These are phyloP conservation scores for Eupithecia insigniata DNA, from an alignment of 2,888 invertebrate genomes.

Conservation along the genomic window DNA sequence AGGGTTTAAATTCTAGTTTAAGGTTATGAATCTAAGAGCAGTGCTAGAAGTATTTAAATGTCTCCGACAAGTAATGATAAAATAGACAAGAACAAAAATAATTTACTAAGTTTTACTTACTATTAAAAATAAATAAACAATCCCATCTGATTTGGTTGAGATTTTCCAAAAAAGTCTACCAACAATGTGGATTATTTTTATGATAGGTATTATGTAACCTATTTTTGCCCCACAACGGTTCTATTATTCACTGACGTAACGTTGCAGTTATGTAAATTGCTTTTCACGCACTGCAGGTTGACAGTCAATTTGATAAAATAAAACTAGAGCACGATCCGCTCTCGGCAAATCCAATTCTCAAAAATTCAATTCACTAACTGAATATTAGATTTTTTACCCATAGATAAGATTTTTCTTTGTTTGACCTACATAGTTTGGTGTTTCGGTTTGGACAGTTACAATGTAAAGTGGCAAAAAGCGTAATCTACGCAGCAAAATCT, in stretches of 20 bases:
- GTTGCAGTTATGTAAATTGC: constrained; percentile 32
- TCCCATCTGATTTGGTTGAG: background rate
- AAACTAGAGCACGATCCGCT: constrained; percentile 21
- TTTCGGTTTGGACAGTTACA: background rate
- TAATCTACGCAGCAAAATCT: background rate
- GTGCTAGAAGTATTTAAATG: background rate
- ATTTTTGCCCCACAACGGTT: constrained; percentile 4
- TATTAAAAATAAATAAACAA: too few relatives aligned
- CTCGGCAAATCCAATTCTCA: constrained; percentile 23
- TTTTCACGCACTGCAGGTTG: constrained; percentile 34
- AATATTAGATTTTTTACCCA: constrained; percentile 6
- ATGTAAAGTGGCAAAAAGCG: background rate
- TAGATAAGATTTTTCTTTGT: constrained; percentile 13
- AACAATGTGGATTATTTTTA: background rate
- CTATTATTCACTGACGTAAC: constrained; percentile 16
- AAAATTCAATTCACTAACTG: constrained; percentile 19
- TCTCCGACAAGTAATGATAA: too few relatives aligned
- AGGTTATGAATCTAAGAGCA: background rate
- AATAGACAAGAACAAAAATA: background rate
- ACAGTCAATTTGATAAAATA: constrained; percentile 31
- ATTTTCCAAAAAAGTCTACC: background rate
- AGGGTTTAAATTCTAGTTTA: background rate
- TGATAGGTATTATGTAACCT: background rate
- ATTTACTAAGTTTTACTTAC: background rate
- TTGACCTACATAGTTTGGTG: background rate